A percentile compares a stretch with the other conserved stretches of the same genome.
phyloP scores from a whole-genome alignment of 2,888 invertebrate species.

The Chrysolina americana region DNA sequence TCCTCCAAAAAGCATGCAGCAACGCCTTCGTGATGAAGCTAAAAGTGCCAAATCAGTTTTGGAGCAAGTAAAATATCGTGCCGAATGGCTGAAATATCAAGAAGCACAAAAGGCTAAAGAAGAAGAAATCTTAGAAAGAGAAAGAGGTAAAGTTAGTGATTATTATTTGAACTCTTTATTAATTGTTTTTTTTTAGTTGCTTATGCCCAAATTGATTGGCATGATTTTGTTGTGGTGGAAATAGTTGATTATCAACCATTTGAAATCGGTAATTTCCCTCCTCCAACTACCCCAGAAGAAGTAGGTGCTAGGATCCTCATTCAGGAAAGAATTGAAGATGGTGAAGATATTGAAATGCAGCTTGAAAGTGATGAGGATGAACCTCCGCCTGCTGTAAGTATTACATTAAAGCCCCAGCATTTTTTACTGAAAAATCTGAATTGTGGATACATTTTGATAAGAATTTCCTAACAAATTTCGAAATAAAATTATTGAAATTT shows the following conservation, averaged over 20 bases:
- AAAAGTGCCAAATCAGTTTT: slow-evolving; percentile 78
- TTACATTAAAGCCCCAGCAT: slow-evolving; percentile 8
- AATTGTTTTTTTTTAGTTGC: slow-evolving; percentile 73
- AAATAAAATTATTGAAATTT: no score
- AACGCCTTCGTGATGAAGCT: slow-evolving; percentile 84
- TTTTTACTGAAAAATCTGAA: no score
- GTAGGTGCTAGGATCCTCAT: slow-evolving; percentile 95
- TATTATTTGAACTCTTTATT: slow-evolving; percentile 20
- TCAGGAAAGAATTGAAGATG: slow-evolving; percentile 86
- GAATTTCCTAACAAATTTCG: no score
- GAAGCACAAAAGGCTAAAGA: slow-evolving; percentile 93
- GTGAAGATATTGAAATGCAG: slow-evolving; percentile 91
- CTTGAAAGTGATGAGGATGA: slow-evolving; percentile 86
- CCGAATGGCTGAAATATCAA: slow-evolving; percentile 97
- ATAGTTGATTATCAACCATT: slow-evolving; percentile 98
- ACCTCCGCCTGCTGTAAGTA: slow-evolving; percentile 55
- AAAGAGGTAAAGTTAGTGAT: slow-evolving; percentile 76
- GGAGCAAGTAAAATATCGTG: slow-evolving; percentile 93
- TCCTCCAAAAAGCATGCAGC: slow-evolving; percentile 92
- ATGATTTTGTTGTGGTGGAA: slow-evolving; percentile 99
- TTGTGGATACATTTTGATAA: no score
- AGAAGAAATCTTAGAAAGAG: slow-evolving; percentile 95
- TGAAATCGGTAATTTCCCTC: slow-evolving; percentile 96
- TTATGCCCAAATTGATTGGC: slow-evolving; percentile 99
- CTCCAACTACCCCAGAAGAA: slow-evolving; percentile 97